Evolutionary conservation across 1,140 invertebrate species (phyloP), one percentile per base, ranked within the genome.

Genomic region (Eueides isabella): DNA sequence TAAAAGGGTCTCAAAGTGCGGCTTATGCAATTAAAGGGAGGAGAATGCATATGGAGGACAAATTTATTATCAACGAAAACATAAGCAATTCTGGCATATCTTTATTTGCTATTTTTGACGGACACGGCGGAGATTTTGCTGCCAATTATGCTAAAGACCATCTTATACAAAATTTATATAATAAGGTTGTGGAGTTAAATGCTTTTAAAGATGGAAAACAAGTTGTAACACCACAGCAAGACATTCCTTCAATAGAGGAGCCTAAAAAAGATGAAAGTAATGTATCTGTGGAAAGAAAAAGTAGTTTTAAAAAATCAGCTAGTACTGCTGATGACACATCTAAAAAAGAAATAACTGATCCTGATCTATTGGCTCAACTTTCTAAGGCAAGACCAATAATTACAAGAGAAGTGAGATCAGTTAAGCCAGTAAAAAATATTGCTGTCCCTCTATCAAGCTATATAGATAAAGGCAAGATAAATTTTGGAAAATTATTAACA

Each of bases 41-140:
- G 62, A 94, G 98, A 86, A 95, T 96, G 66, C 96, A 96, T 67
- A 99, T 99, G 98, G 98, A 99, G 95, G 98, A 99, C 92, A 95
- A 98, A 79, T 98, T 97, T 89, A 96, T 97, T 55, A 95, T 97
- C 35, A 95, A 97, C 74, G 95, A 96, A 85, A 96, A 97, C 83
- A 95, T 97, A 33, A 95, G 96, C 81, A 94, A 95, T 71, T 96
- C 95, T 26, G 96, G 95, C 29, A 96, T 98, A 66, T 96, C 97
- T 2, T 94, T 99, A 62, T 98, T 97, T 94, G 98, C 97, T 44
- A 96, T 99, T 69, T 99, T 98, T 92, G 98, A 99, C 94, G 98
- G 98, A 0, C 98, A 99, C 92, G 98, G 98, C 68, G 98, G 98
- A 65, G 97, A 98, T 93, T 98, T 98, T 95, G 97, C 98, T 67